These are phyloP conservation scores for Lytechinus pictus DNA, from an alignment of 35 echinoderm and acorn worm genomes.

Conservation along the genomic window DNA sequence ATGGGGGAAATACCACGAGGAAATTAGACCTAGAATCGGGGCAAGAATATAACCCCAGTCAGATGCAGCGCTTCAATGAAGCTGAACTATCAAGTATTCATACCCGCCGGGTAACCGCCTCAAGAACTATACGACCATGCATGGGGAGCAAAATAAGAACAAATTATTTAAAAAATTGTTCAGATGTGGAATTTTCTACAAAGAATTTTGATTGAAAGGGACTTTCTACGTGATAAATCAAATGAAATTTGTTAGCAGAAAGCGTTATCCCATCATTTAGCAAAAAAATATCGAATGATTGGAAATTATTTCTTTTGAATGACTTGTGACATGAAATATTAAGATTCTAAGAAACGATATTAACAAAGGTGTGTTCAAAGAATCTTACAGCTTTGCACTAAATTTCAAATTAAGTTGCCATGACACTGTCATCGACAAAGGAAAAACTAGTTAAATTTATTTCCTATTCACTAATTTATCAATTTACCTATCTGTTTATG, in stretches of 20 bases:
- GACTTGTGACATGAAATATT: too few relatives aligned
- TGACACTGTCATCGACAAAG: too few relatives aligned
- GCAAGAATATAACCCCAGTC: neutral
- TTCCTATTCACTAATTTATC: too few relatives aligned
- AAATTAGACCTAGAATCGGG: neutral
- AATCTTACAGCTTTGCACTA: too few relatives aligned
- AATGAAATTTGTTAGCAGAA: neutral
- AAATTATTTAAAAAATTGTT: neutral
- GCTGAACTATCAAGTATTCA: neutral
- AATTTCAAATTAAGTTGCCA: too few relatives aligned
- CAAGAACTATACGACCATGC: neutral
- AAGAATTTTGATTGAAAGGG: neutral
- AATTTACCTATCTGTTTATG: too few relatives aligned
- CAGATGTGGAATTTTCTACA: neutral
- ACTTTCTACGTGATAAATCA: neutral
- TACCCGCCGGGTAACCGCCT: neutral
- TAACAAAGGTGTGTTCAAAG: too few relatives aligned
- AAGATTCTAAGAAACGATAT: too few relatives aligned
- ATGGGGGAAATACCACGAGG: neutral
- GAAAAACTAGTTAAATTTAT: too few relatives aligned
- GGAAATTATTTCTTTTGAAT: too few relatives aligned
- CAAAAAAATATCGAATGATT: too few relatives aligned
- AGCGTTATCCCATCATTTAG: too few relatives aligned
- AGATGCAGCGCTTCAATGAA: neutral
- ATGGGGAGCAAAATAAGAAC: neutral